Evolutionary conservation across 2,797 vertebrate genomes (phyloP).

Genomic region (Rhynchonycteris naso): DNA sequence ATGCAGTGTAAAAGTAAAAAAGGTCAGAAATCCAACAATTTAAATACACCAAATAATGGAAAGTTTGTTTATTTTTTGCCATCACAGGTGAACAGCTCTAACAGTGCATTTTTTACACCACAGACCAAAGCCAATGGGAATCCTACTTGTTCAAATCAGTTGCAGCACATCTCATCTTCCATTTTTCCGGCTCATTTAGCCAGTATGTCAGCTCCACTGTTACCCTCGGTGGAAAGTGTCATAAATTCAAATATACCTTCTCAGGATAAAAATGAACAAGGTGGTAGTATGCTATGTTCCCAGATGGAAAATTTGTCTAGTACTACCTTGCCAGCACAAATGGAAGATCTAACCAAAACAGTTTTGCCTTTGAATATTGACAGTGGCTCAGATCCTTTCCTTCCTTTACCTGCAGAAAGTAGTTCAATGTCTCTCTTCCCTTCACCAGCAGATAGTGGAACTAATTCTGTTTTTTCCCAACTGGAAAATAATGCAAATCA

Average conservation of each 20-base stretch:
- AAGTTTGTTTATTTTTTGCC: slow-evolving; percentile 84
- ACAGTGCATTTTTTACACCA: slow-evolving; percentile 82
- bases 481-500: slow-evolving; percentile 85
- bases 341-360: slow-evolving; percentile 87
- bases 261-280: slow-evolving; percentile 87
- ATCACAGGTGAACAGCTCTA: slow-evolving; percentile 82
- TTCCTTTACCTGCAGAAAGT: slow-evolving; percentile 92
- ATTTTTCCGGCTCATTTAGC: slow-evolving; percentile 86
- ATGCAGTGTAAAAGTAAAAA: slow-evolving; percentile 90
- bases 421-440: slow-evolving; percentile 87
- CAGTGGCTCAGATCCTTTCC: slow-evolving; percentile 92
- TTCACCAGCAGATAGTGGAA: slow-evolving; percentile 88
- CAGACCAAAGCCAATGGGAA: slow-evolving; percentile 85
- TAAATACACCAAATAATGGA: slow-evolving; percentile 80
- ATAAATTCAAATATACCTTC: slow-evolving; percentile 84
- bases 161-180: slow-evolving; percentile 84
- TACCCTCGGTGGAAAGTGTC: slow-evolving; percentile 85
- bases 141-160: slow-evolving; percentile 82
- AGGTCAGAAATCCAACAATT: slow-evolving; percentile 82
- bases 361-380: slow-evolving; percentile 91
- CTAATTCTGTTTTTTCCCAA: slow-evolving; percentile 88
- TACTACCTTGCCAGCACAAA: slow-evolving; percentile 84
- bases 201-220: slow-evolving; percentile 87
- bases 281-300: slow-evolving; percentile 83
- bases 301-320: slow-evolving; percentile 85